Conservation (phyloP, 2,113 vertebrate genomes). For the Pitta sordida region DNA sequence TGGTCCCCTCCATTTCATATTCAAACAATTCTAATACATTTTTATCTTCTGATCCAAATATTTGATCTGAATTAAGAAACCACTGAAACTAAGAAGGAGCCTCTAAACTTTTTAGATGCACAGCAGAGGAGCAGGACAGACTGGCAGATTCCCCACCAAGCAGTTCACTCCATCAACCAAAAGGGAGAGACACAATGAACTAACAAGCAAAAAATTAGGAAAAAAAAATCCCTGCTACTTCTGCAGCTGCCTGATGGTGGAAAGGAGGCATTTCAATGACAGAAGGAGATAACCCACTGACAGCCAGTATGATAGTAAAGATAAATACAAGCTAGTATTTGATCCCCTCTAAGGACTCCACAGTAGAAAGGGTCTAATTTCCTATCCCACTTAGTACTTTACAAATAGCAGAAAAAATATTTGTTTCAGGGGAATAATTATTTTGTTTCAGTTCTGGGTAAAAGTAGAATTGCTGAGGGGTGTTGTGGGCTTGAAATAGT, state of each 20-base stretch:
- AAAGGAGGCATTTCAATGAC: not conserved
- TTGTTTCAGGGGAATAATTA: constrained; percentile 31
- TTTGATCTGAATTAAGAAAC: not conserved
- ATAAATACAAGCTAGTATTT: constrained; percentile 20
- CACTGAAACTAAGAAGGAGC: not conserved
- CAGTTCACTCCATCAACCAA: not conserved
- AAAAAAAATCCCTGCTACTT: not conserved
- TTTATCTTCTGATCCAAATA: not conserved
- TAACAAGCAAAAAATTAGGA: not conserved
- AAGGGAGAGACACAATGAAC: not conserved
- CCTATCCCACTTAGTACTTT: not conserved
- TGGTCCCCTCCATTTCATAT: not conserved
- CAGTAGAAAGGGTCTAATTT: not conserved
- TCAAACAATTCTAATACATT: not conserved
- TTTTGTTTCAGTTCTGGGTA: not conserved
- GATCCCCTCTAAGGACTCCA: not conserved
- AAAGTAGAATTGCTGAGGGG: not conserved
- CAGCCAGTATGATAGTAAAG: constrained; percentile 34
- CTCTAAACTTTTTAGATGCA: not conserved
- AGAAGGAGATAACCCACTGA: constrained; percentile 45
- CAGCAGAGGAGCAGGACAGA: not conserved
- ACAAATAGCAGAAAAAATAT: not conserved
- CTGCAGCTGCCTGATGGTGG: constrained; percentile 31
- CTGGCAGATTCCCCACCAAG: not conserved
- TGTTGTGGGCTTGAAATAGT: not conserved